Evolutionary conservation across 1,140 invertebrate genomes (phyloP), one percentile per base, ranked within the genome.

Genomic region (Bacillus rossius): DNA sequence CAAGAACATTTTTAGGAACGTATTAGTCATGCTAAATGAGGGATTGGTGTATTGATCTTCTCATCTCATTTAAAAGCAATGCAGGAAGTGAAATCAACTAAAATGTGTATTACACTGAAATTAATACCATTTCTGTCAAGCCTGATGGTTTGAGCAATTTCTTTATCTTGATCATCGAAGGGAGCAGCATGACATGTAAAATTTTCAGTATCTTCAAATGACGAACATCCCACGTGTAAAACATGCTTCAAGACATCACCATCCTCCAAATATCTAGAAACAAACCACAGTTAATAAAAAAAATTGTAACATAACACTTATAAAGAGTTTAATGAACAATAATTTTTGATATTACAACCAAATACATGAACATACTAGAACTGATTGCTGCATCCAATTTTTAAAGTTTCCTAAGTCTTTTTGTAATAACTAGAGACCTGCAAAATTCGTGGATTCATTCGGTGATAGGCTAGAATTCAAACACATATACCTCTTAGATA

Each of bases 141-240:
- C 37, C 19, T 37, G 13, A 14, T 8, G n/a, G 61, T 54, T 47
- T 20, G 22, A 71, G 26, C 75, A 72, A 61, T 78, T 41, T 68
- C 69, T 29, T 72, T 60, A 45, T 67, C 63, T 45, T 45, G 42
- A 52, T 65, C 59, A 40, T 68, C 63, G 26, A 65, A 68, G 37
- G 69, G 66, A 4, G 63, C 56, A 38, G 68, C 68, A 60, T 74
- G 69, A 61, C 79, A 81, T 3, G 71, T 71, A 65, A 78, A 80
- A 57, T 72, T 72, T 7, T 78, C 79, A 43, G 69, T 65, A 65
- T 80, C 76, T 49, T 72, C 64, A 34, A 75, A 67, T n/a, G 47
- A 62, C 71, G 69, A 8, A 78, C 68, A 59, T 73, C 62, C n/a
- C 64, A 54, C 42, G 74, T 71, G 55, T 72, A 71, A 26, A 75